phyloP scores from a whole-genome alignment of 2,797 vertebrate genomes.

The Momotus momota region DNA sequence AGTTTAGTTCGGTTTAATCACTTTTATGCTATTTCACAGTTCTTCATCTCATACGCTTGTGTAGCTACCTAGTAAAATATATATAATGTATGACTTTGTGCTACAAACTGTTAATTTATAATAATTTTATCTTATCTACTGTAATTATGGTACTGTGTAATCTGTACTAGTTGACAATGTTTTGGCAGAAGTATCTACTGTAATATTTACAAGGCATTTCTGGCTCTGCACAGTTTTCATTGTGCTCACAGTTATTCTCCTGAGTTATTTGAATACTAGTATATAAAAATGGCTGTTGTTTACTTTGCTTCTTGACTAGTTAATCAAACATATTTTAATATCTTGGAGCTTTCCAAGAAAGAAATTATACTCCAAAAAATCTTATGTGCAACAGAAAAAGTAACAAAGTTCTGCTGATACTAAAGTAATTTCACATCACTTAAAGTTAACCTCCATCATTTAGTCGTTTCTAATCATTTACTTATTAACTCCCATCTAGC shows the following conservation, averaged over 20 bases:
- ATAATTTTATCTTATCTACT: conserved; percentile 63
- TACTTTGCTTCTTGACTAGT: conserved; percentile 47
- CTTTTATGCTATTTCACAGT: conserved; percentile 39
- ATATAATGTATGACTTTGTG: conserved; percentile 56
- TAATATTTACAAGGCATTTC: conserved; percentile 71
- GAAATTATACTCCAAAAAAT: conserved; percentile 23
- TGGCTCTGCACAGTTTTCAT: conserved; percentile 53
- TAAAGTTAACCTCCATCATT: conserved; percentile 14
- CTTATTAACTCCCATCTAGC: conserved; percentile 5
- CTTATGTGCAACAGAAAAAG: conserved; percentile 21
- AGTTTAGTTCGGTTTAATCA: conserved; percentile 44
- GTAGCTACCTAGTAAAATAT: conserved; percentile 60
- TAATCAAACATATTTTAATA: conserved; percentile 57
- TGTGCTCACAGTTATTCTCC: conserved; percentile 47
- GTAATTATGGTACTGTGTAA: conserved; percentile 60
- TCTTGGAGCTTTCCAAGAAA: conserved; percentile 26
- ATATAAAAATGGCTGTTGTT: conserved; percentile 47
- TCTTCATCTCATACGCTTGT: conserved; percentile 24
- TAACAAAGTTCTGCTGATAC: conserved; percentile 41
- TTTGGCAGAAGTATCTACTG: conserved; percentile 61
- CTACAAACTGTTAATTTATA: conserved; percentile 70
- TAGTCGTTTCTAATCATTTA: conserved; percentile 32
- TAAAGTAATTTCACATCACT: conserved; percentile 52
- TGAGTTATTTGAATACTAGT: conserved; percentile 49
- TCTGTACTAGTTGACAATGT: conserved; percentile 56